Conservation (phyloP, 2,888 invertebrate genomes). For the Pyrrhosoma nymphula region DNA sequence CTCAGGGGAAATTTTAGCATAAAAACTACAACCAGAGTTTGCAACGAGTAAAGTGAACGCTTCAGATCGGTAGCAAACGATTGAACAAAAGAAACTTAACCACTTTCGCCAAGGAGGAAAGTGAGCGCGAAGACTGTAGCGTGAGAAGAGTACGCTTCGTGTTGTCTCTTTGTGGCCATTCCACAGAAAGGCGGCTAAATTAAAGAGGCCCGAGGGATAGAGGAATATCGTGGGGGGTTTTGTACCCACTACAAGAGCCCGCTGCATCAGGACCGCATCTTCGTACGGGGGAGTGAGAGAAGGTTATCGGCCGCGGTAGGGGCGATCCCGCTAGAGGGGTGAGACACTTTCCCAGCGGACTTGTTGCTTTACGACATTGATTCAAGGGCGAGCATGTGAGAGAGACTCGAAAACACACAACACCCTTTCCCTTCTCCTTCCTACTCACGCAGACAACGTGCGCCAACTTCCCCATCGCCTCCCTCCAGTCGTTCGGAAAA, state of each 20-base stretch:
- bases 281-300: background rate
- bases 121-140: too few relatives aligned
- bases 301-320: background rate
- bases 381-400: background rate
- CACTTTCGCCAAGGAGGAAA: background rate
- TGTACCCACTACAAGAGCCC: too few relatives aligned
- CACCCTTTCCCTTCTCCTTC: background rate
- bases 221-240: too few relatives aligned
- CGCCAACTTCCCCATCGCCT: background rate
- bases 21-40: too few relatives aligned
- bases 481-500: background rate
- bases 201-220: background rate
- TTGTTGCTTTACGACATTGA: slow-evolving; percentile 7
- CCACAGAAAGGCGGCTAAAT: too few relatives aligned
- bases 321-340: background rate
- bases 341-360: background rate
- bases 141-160: too few relatives aligned
- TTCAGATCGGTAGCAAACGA: too few relatives aligned
- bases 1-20: too few relatives aligned
- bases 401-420: background rate
- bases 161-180: too few relatives aligned
- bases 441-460: background rate
- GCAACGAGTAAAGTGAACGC: too few relatives aligned
- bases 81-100: background rate
- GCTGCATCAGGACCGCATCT: too few relatives aligned